phyloP scores from a whole-genome alignment of 2,113 vertebrate species.

The Alces alces region DNA sequence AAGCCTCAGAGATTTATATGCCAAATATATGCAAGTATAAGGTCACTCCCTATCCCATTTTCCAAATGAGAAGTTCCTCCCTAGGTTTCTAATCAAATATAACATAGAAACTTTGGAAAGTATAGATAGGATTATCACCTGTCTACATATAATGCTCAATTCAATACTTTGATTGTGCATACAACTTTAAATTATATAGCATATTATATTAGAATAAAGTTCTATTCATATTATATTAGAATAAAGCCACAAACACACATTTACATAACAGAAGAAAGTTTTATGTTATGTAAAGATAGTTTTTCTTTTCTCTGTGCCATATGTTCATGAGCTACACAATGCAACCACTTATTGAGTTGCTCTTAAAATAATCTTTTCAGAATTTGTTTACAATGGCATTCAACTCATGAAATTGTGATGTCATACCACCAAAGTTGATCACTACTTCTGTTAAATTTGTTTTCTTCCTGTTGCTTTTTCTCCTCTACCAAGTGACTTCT shows the following conservation, averaged over 20 bases:
- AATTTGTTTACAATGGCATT: neutral
- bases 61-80: neutral
- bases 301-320: neutral
- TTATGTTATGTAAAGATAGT: constrained; percentile 7
- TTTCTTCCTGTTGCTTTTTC: neutral
- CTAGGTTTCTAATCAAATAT: neutral
- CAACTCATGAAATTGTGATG: neutral
- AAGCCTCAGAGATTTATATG: neutral
- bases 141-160: neutral
- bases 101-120: neutral
- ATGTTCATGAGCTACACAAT: neutral
- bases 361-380: constrained; percentile 31
- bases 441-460: neutral
- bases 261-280: constrained; percentile 12
- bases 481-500: neutral
- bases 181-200: neutral
- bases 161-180: neutral
- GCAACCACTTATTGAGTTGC: neutral
- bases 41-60: neutral
- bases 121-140: neutral
- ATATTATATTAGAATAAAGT: neutral
- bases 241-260: neutral
- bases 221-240: neutral
- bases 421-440: neutral
- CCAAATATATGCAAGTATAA: neutral